These are phyloP conservation scores for Brienomyrus longianalis DNA, from an alignment of 2,113 vertebrate genomes.

Conservation along the genomic window DNA sequence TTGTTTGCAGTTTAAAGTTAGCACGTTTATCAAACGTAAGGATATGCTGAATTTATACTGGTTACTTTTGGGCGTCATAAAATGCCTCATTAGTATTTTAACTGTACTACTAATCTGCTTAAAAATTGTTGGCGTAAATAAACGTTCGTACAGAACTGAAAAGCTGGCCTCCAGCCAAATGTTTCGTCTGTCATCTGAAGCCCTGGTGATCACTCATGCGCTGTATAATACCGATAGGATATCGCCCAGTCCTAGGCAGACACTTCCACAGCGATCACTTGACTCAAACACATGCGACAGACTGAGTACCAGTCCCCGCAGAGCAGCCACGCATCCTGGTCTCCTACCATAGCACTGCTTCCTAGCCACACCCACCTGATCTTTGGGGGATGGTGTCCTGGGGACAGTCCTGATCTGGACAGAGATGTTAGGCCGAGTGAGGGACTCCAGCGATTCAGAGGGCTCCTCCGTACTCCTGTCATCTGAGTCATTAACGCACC, in stretches of 20 bases:
- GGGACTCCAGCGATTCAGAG: not conserved
- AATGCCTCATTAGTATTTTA: too few species aligned
- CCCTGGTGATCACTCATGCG: too few species aligned
- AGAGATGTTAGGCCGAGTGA: constrained; percentile 26
- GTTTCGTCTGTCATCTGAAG: too few species aligned
- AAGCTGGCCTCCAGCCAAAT: too few species aligned
- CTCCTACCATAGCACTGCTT: not conserved
- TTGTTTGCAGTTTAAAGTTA: too few species aligned
- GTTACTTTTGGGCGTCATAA: not conserved
- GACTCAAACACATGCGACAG: not conserved
- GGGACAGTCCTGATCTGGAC: constrained; percentile 28
- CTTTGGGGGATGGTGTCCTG: constrained; percentile 6
- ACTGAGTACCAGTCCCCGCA: not conserved
- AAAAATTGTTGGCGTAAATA: too few species aligned
- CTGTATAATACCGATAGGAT: too few species aligned
- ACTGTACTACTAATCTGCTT: too few species aligned
- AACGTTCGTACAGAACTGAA: too few species aligned
- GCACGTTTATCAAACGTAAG: too few species aligned
- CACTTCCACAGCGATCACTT: not conserved
- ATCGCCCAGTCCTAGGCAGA: not conserved
- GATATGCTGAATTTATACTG: too few species aligned
- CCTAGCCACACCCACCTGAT: constrained; percentile 27
- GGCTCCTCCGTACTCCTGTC: constrained; percentile 19
- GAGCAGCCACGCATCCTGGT: not conserved
- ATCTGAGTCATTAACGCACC: constrained; percentile 2